Conservation (phyloP, 2,888 invertebrate species). For the Enoplolaimus lenunculus region DNA sequence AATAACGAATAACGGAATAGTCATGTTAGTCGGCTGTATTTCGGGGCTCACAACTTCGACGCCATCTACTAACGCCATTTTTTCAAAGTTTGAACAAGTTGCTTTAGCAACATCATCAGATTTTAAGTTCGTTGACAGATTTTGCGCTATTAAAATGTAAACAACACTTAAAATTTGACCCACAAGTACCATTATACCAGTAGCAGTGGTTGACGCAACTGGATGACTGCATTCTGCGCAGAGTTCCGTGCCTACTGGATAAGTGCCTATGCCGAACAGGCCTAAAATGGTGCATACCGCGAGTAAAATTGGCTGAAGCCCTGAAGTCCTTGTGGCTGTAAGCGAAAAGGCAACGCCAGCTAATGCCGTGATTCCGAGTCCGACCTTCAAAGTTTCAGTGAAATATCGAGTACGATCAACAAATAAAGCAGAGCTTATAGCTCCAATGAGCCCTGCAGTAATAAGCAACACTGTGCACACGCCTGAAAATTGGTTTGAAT, state of each 20-base stretch:
- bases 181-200: conserved; percentile 45
- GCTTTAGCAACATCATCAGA: background rate
- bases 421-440: conserved; percentile 39
- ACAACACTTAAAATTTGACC: conserved; percentile 39
- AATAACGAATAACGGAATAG: conserved; percentile 13
- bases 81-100: background rate
- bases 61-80: background rate
- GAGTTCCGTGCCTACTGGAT: conserved; percentile 46
- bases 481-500: conserved; percentile 41
- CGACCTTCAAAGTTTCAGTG: conserved; percentile 44
- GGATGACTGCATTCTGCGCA: conserved; percentile 47
- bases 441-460: conserved; percentile 42
- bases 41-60: too few species aligned
- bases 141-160: conserved; percentile 7
- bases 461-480: conserved; percentile 42
- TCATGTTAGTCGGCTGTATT: conserved; percentile 9
- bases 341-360: conserved; percentile 26
- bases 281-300: conserved; percentile 42
- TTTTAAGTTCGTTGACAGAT: background rate
- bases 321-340: conserved; percentile 26
- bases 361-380: conserved; percentile 34
- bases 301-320: conserved; percentile 35
- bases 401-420: conserved; percentile 45
- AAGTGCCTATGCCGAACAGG: conserved; percentile 46
- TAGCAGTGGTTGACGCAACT: conserved; percentile 47